Evolutionary conservation across 2,888 invertebrate species (phyloP), one percentile per base, ranked within the genome.

Genomic region (Physocephala rufipes): DNA sequence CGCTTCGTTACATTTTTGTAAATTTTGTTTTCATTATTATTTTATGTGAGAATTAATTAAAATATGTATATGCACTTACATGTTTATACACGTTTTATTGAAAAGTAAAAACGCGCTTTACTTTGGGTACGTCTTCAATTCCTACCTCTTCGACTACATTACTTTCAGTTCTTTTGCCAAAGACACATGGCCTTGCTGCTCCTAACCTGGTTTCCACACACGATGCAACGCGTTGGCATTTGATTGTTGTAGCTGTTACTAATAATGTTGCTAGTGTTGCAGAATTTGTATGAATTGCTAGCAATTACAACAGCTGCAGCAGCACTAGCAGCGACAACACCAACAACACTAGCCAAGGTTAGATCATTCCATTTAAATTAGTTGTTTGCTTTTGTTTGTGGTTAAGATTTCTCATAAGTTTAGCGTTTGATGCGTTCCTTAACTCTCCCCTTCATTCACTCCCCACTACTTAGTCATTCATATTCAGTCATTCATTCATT

Each of bases 131-230:
- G 26, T 24, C 26, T 58, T 58, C 58, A 15, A 24, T 28, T 4
- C 28, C 12, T 58, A 28, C 58, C 28, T 58, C 58, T 58, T 13
- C 15, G 2, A 2, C 26, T 58, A 15, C 26, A 9, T 58, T 16
- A 15, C 26, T 12, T 21, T n/a, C 19, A 13, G n/a, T 66, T 53
- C 21, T 30, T 30, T 36, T 53, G 53, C 28, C 66, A 43, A 66
- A 47, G 47, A n/a, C 67, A 26, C 62, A 30, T 75, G 79, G 76
- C 79, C 79, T 79, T 79, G 78, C 79, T 79, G 74, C 78, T 74
- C 76, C 77, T 79, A 79, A 79, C 79, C 79, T 76, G 75, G 77
- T 77, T 79, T 78, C 76, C 74, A 75, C 76, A 77, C 77, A 74
- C 74, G 24, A n/a, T 76, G 73, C 73, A 72, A 63, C 63, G 67